These are phyloP conservation scores for Caenorhabditis doughertyi DNA, from an alignment of 2,888 invertebrate genomes.

Conservation along the genomic window DNA sequence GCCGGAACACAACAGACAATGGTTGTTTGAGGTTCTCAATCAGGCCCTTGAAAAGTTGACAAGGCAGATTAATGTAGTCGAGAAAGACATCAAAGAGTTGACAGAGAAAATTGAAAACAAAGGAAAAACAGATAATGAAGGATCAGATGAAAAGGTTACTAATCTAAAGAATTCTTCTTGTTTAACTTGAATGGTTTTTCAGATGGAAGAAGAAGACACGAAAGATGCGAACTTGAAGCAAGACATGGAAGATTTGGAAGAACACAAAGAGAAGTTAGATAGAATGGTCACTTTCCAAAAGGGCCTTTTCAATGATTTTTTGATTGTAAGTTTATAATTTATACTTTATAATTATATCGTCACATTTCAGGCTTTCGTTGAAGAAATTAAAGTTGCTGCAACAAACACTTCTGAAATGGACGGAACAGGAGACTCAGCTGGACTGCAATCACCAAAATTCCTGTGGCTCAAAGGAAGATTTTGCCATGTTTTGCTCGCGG, in stretches of 20 bases:
- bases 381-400: constrained; percentile 96
- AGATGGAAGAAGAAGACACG: constrained; percentile 58
- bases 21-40: constrained; percentile 97
- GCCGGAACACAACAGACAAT: constrained; percentile 86
- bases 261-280: constrained; percentile 63
- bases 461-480: constrained; percentile 95
- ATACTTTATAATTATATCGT: background rate
- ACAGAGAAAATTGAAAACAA: constrained; percentile 57
- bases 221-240: constrained; percentile 32
- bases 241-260: constrained; percentile 58
- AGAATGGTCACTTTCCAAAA: constrained; percentile 72
- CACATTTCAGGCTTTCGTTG: constrained; percentile 90
- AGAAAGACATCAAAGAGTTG: constrained; percentile 62
- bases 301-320: constrained; percentile 75
- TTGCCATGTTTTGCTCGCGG: constrained; percentile 91
- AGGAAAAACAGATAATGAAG: constrained; percentile 27
- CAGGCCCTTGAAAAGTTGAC: constrained; percentile 97
- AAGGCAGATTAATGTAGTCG: constrained; percentile 73
- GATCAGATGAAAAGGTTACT: constrained; percentile 27
- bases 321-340: constrained; percentile 72
- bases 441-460: constrained; percentile 92
- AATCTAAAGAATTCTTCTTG: background rate
- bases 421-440: constrained; percentile 85
- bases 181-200: background rate
- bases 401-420: constrained; percentile 90